A percentile compares a stretch with the other conserved stretches of the same genome.
phyloP scores from a whole-genome alignment of 2,113 vertebrate species.

The Sisor rabdophorus region DNA sequence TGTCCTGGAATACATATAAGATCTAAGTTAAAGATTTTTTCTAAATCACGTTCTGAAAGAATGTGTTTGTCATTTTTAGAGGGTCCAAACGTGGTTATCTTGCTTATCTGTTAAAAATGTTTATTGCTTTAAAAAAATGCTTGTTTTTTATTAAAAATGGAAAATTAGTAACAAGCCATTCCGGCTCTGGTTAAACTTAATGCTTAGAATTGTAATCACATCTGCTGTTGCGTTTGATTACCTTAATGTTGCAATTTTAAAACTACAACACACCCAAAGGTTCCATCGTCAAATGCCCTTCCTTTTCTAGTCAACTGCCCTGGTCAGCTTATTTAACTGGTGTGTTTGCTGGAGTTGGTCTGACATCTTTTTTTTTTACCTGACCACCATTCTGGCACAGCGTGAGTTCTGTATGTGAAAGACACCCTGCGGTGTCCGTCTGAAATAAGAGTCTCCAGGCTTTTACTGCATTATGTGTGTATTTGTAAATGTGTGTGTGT shows the following conservation, averaged over 20 bases:
- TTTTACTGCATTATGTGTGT: slow-evolving; percentile 3
- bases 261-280: background rate
- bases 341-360: background rate
- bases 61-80: no score
- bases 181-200: no score
- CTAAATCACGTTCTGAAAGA: no score
- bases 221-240: no score
- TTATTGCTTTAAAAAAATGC: no score
- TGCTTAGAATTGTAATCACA: background rate
- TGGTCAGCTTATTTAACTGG: background rate
- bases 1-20: no score
- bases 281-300: background rate
- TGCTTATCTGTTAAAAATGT: no score
- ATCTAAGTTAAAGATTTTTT: no score
- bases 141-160: no score
- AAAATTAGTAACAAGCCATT: background rate
- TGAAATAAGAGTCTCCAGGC: slow-evolving; percentile 13
- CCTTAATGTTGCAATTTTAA: background rate
- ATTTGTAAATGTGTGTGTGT: background rate
- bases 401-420: background rate
- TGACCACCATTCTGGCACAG: slow-evolving; percentile 5
- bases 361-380: background rate
- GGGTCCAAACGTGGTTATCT: no score
- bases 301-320: background rate
- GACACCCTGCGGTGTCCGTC: background rate